Percentiles rank a stretch among this genome's conserved stretches.
These are phyloP conservation scores for Sycophaga agraensis DNA, from an alignment of 1,140 invertebrate genomes.

Conservation along the genomic window DNA sequence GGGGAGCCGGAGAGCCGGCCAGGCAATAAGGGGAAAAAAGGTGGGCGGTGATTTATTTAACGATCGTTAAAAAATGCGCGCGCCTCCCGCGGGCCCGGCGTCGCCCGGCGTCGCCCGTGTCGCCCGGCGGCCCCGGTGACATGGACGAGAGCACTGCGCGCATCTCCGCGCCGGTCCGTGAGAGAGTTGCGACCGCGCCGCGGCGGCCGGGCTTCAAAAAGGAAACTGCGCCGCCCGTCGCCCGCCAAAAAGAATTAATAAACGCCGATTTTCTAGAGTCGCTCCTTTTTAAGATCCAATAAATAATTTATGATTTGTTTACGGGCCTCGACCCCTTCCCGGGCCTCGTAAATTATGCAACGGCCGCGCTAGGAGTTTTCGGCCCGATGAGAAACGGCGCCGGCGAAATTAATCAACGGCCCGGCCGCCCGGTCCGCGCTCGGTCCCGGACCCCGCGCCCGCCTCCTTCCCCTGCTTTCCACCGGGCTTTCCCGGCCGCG, in stretches of 20 bases:
- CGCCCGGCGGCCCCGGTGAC: constrained; percentile 4
- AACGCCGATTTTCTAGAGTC: constrained; percentile 12
- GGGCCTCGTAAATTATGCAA: no score
- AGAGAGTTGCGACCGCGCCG: background rate
- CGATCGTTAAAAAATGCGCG: constrained; percentile 15
- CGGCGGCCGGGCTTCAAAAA: constrained; percentile 16
- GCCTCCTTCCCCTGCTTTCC: no score
- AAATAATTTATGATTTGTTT: constrained; percentile 32
- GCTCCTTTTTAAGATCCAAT: constrained; percentile 19
- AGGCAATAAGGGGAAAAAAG: constrained; percentile 8
- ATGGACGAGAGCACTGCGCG: constrained; percentile 21
- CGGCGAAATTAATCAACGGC: no score
- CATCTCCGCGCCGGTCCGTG: background rate
- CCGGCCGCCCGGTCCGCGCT: no score
- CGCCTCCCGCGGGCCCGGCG: background rate
- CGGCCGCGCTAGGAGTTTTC: no score
- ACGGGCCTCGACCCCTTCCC: background rate
- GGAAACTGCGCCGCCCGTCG: background rate
- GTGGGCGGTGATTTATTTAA: constrained; percentile 27
- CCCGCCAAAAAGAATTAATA: constrained; percentile 14
- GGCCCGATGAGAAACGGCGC: background rate
- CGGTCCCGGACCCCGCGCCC: no score
- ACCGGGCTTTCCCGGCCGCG: no score
- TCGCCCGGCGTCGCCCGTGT: background rate
- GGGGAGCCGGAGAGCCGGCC: no score